phyloP scores from a whole-genome alignment of 2,888 invertebrate genomes.

The Dryococelus australis region DNA sequence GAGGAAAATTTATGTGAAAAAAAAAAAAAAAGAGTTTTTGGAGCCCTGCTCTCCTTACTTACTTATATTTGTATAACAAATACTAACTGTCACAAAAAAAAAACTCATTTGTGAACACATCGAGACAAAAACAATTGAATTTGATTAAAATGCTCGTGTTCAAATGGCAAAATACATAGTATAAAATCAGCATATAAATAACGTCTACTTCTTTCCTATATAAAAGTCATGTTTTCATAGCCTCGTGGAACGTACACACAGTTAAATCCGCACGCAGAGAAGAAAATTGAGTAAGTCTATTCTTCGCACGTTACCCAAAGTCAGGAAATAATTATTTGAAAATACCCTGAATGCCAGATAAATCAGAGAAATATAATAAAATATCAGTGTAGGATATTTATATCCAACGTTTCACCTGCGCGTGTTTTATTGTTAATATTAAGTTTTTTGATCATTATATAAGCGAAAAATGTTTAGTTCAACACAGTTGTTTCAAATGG shows the following conservation, averaged over 20 bases:
- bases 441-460: no score
- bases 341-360: no score
- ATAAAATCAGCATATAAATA: neutral
- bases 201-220: neutral
- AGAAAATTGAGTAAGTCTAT: neutral
- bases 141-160: neutral
- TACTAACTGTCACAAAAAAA: neutral
- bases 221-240: neutral
- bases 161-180: neutral
- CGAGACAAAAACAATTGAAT: neutral
- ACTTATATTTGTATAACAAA: constrained; percentile 16
- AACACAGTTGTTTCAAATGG: neutral
- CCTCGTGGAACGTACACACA: neutral
- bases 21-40: neutral
- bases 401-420: no score
- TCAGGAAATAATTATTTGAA: neutral
- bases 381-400: no score
- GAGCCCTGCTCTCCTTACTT: neutral
- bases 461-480: no score
- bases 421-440: no score
- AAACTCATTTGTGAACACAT: neutral
- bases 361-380: no score
- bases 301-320: neutral
- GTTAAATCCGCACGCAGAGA: neutral
- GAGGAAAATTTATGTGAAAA: neutral